Evolutionary conservation across 2,797 vertebrate genomes (phyloP).

Genomic region (Aulostomus chinensis): DNA sequence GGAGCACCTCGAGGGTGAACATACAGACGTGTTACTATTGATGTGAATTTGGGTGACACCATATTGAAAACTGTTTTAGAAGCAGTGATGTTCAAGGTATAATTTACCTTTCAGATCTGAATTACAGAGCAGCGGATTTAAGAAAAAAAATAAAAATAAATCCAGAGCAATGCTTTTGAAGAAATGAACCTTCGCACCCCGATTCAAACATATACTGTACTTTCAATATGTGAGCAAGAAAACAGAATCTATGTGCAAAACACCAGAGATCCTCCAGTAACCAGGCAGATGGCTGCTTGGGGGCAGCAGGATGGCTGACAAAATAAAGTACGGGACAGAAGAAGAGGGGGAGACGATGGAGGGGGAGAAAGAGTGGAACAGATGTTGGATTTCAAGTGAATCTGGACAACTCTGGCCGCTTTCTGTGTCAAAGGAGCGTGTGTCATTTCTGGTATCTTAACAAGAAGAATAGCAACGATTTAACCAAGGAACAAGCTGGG

Average conservation of each 20-base stretch:
- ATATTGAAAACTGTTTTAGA: constrained; percentile 27
- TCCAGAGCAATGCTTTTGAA: background rate
- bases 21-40: constrained; percentile 24
- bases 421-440: background rate
- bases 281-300: constrained; percentile 46
- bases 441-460: too few species aligned
- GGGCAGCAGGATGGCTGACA: constrained; percentile 19
- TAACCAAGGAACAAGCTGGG: constrained; percentile 5
- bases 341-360: constrained; percentile 24
- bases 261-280: constrained; percentile 34
- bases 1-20: background rate
- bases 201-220: constrained; percentile 37
- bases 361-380: constrained; percentile 40
- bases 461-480: too few species aligned
- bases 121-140: constrained; percentile 24
- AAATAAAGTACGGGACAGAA: constrained; percentile 39
- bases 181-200: background rate
- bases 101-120: constrained; percentile 36
- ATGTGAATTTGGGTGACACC: constrained; percentile 7
- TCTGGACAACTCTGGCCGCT: constrained; percentile 53
- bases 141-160: background rate
- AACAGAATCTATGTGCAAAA: constrained; percentile 52
- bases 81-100: constrained; percentile 32
- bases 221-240: constrained; percentile 31
- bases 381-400: constrained; percentile 24